Percentiles rank a stretch among this genome's conserved stretches.
These are phyloP conservation scores for Myiozetetes cayanensis DNA, from an alignment of 2,113 vertebrate genomes.

Conservation along the genomic window DNA sequence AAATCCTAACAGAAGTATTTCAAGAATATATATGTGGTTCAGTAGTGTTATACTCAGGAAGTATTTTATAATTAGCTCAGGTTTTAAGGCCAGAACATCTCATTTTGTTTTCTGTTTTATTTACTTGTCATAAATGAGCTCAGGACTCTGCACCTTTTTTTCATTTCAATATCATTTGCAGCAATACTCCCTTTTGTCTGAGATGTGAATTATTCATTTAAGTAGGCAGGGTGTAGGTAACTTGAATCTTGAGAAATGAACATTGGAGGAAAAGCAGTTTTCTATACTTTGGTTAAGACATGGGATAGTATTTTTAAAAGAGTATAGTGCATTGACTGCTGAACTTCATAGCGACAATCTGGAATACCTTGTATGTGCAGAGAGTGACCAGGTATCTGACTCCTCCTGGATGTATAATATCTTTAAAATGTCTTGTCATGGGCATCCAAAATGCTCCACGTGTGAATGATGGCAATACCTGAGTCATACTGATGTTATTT, in stretches of 20 bases:
- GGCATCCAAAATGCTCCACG: neutral
- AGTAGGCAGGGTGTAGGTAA: neutral
- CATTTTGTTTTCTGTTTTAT: neutral
- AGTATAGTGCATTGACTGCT: neutral
- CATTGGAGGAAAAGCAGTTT: neutral
- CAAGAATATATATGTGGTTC: neutral
- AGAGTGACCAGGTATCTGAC: neutral
- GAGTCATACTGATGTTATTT: neutral
- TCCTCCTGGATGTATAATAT: neutral
- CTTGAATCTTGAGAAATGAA: neutral
- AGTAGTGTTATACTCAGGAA: neutral
- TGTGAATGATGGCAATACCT: accelerated
- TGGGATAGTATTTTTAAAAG: neutral
- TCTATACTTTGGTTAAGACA: neutral
- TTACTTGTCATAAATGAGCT: neutral
- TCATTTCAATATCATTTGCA: neutral
- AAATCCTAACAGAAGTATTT: conserved; percentile 12
- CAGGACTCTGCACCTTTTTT: neutral
- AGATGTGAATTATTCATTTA: neutral
- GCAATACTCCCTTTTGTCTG: neutral
- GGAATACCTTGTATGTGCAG: neutral
- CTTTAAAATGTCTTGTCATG: neutral
- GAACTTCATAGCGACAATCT: neutral
- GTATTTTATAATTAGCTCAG: conserved; percentile 8
- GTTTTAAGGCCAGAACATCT: neutral